Percentiles rank a stretch among this genome's conserved stretches.
Evolutionary conservation across 1,140 invertebrate species (phyloP).

Genomic region (Heliconius hermathena): DNA sequence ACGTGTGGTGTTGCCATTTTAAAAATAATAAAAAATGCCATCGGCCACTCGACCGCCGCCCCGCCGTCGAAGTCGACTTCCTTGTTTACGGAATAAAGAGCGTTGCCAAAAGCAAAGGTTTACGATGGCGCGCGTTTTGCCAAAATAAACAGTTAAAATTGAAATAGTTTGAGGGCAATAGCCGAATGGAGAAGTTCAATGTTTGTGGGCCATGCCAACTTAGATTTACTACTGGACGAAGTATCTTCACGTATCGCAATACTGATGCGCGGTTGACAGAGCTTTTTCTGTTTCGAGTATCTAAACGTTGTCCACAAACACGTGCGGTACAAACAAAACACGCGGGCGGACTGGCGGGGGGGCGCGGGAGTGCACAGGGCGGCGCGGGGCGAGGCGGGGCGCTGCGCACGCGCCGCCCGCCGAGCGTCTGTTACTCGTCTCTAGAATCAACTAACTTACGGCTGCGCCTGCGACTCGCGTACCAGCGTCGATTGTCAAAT

Average conservation of each 20-base stretch:
- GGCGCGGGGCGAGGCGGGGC: conserved; percentile 31
- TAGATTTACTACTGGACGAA: neutral
- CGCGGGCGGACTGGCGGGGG: conserved; percentile 41
- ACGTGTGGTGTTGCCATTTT: conserved; percentile 47
- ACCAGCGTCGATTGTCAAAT: conserved; percentile 4
- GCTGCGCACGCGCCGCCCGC: conserved; percentile 46
- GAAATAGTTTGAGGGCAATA: conserved; percentile 61
- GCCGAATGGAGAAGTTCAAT: conserved; percentile 44
- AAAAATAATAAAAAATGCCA: conserved; percentile 45
- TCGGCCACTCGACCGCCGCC: conserved; percentile 23
- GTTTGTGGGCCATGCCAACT: conserved; percentile 20
- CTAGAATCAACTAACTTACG: neutral
- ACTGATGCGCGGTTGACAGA: neutral
- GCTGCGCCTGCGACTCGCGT: neutral
- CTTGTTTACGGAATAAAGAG: conserved; percentile 21
- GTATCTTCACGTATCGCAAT: neutral
- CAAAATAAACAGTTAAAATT: conserved; percentile 56
- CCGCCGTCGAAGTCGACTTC: conserved; percentile 27
- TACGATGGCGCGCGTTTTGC: conserved; percentile 38
- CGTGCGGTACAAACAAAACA: conserved; percentile 51
- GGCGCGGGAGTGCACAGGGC: conserved; percentile 40
- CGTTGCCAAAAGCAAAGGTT: conserved; percentile 26
- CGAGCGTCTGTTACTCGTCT: conserved; percentile 39
- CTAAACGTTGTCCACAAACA: conserved; percentile 33
- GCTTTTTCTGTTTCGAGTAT: conserved; percentile 12